Evolutionary conservation across 2,113 vertebrate species (phyloP).

Genomic region (Dinomys branickii): DNA sequence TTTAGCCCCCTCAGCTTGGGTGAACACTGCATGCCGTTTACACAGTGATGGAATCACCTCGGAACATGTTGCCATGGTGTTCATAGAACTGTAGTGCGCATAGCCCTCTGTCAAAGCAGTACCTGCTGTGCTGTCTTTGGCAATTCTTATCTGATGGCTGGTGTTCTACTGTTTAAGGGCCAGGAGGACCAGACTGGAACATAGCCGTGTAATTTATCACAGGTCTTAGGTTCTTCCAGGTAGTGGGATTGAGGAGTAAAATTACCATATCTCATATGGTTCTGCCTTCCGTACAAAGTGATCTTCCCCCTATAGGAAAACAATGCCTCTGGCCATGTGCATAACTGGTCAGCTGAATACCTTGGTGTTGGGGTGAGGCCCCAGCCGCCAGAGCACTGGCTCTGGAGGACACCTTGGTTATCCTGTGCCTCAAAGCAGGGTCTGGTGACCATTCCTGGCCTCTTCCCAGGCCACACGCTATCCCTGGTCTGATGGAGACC

Average conservation of each 20-base stretch:
- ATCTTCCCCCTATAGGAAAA: not conserved
- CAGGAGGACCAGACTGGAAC: not conserved
- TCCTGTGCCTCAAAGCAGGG: not conserved
- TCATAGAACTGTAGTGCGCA: too few species aligned
- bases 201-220: not conserved
- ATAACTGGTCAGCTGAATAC: not conserved
- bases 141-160: not conserved
- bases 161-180: not conserved
- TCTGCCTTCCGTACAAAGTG: not conserved
- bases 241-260: not conserved
- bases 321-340: not conserved
- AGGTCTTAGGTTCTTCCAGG: not conserved
- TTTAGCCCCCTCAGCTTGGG: not conserved
- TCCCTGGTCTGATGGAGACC: not conserved
- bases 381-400: not conserved
- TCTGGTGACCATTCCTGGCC: not conserved
- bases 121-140: not conserved
- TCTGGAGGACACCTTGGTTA: not conserved
- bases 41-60: not conserved
- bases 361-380: not conserved
- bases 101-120: not conserved
- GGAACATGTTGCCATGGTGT: not conserved
- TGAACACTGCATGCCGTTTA: not conserved
- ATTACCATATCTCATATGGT: not conserved
- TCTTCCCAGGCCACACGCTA: not conserved